These are phyloP conservation scores for Aurelia sp. DNA, from an alignment of 30 jellyfish, hydroid and myxozoan genomes.

Conservation along the genomic window DNA sequence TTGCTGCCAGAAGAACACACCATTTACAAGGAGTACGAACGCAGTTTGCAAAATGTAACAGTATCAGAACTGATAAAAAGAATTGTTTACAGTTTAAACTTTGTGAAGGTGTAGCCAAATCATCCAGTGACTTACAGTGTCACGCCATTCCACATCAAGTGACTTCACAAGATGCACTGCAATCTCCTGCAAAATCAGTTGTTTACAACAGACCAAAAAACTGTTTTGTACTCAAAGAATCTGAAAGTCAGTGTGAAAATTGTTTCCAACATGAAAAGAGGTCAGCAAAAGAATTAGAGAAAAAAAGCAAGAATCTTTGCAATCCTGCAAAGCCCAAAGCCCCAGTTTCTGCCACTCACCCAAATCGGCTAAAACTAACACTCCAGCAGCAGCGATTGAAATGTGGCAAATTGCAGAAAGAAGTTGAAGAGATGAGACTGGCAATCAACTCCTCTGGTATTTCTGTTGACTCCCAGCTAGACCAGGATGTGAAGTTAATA, in stretches of 20 bases:
- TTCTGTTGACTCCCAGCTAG: conserved; percentile 34
- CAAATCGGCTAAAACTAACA: conserved; percentile 56
- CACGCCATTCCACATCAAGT: conserved; percentile 14
- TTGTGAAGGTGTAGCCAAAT: conserved; percentile 20
- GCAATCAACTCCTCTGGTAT: conserved; percentile 19
- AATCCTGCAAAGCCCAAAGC: conserved; percentile 60
- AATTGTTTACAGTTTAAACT: conserved; percentile 14
- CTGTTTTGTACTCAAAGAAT: conserved; percentile 35
- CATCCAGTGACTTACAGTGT: not conserved
- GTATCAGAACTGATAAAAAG: conserved; percentile 20
- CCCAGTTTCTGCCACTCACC: conserved; percentile 36
- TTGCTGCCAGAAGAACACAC: conserved; percentile 8
- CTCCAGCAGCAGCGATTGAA: conserved; percentile 51
- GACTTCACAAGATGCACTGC: conserved; percentile 13
- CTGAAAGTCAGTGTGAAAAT: conserved; percentile 6
- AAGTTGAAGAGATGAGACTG: conserved; percentile 25
- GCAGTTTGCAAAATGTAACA: conserved; percentile 21
- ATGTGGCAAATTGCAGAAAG: conserved; percentile 33
- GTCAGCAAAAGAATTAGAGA: not conserved
- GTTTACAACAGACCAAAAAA: conserved; percentile 28
- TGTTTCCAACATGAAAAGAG: not conserved
- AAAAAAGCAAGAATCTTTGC: conserved; percentile 3
- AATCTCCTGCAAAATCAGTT: conserved; percentile 6
- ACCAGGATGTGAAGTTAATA: conserved; percentile 22
- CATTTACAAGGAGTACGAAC: conserved; percentile 24